Conservation (phyloP, 2,113 vertebrate genomes). For the Sinosuthora webbiana region DNA sequence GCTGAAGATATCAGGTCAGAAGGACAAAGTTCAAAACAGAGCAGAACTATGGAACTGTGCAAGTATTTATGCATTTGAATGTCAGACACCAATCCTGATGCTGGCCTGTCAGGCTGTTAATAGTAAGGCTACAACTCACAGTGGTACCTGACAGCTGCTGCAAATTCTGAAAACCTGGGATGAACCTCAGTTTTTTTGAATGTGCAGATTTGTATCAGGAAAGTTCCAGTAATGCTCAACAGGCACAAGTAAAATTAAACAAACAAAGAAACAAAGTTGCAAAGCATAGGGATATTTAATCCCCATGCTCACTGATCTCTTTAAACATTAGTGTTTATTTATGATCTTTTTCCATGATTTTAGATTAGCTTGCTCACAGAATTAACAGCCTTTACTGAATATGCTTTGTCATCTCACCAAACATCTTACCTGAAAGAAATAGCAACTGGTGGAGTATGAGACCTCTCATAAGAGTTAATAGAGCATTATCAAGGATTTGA, state of each 20-base stretch:
- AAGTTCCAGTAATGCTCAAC: background rate
- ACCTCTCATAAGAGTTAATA: background rate
- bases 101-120: background rate
- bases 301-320: background rate
- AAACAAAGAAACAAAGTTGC: background rate
- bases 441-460: background rate
- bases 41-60: background rate
- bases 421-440: background rate
- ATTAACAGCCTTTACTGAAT: background rate
- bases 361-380: background rate
- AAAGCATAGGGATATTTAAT: background rate
- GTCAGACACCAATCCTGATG: background rate
- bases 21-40: background rate
- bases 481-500: background rate
- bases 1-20: background rate
- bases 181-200: background rate
- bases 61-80: background rate
- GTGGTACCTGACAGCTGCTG: background rate
- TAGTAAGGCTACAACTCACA: background rate
- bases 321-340: background rate
- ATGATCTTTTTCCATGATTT: background rate
- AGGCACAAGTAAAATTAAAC: background rate
- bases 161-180: background rate
- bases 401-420: background rate
- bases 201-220: background rate